Evolutionary conservation across 2,888 invertebrate genomes (phyloP).

Genomic region (Platypus cylindrus): DNA sequence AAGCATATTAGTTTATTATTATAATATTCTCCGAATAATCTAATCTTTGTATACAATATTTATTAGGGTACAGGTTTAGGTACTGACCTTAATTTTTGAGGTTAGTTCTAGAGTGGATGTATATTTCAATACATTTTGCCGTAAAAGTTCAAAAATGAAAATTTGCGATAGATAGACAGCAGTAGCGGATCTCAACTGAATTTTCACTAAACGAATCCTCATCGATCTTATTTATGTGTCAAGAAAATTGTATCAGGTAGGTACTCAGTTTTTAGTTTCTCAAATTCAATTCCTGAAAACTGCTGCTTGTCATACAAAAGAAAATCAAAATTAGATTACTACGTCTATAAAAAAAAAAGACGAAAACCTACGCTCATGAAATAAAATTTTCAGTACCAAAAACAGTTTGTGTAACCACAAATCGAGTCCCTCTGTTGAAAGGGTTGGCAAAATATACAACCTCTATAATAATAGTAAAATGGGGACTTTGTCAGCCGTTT

Average conservation of each 20-base stretch:
- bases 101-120: neutral
- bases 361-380: slow-evolving; percentile 4
- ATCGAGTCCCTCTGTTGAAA: slow-evolving; percentile 4
- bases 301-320: too few species aligned
- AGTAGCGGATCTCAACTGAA: neutral
- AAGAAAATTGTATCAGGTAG: too few species aligned
- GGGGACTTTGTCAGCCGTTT: slow-evolving; percentile 12
- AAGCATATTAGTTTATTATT: slow-evolving; percentile 14
- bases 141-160: neutral
- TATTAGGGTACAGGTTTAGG: slow-evolving; percentile 11
- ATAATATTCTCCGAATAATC: slow-evolving; percentile 11
- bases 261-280: too few species aligned
- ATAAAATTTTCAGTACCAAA: slow-evolving; percentile 5
- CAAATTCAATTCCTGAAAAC: too few species aligned
- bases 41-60: slow-evolving; percentile 9
- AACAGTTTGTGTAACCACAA: slow-evolving; percentile 4
- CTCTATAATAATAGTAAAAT: slow-evolving; percentile 6
- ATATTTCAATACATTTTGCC: neutral
- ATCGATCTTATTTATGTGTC: too few species aligned
- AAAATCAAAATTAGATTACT: too few species aligned
- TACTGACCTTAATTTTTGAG: slow-evolving; percentile 8
- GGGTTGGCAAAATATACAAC: slow-evolving; percentile 7
- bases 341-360: too few species aligned
- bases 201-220: neutral
- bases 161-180: neutral